Percentiles rank a stretch among this genome's conserved stretches.
These are phyloP conservation scores for Sanderia malayensis DNA, from an alignment of 30 jellyfish, hydroid and myxozoan genomes.

Conservation along the genomic window DNA sequence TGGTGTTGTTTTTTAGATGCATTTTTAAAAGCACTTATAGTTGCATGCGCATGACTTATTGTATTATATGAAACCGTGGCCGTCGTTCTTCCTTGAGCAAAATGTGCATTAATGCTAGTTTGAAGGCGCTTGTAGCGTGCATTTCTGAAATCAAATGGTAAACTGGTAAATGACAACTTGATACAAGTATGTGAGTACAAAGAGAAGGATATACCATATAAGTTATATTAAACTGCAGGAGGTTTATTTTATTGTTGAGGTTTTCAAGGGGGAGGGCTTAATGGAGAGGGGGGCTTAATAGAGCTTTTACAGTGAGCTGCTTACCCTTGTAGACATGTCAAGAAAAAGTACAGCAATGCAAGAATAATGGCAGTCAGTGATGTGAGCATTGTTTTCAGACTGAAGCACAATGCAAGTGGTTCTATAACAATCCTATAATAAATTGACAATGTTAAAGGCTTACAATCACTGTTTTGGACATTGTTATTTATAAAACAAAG, in stretches of 20 bases:
- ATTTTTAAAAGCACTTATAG: constrained; percentile 49
- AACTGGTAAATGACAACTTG: too few relatives aligned
- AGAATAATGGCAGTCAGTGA: constrained; percentile 62
- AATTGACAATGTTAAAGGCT: not conserved
- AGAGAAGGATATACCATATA: too few relatives aligned
- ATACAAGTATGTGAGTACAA: too few relatives aligned
- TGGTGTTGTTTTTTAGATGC: constrained; percentile 32
- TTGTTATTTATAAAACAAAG: too few relatives aligned
- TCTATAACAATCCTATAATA: constrained; percentile 43
- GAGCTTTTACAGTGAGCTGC: too few relatives aligned
- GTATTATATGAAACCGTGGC: constrained; percentile 28
- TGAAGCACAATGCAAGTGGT: constrained; percentile 55
- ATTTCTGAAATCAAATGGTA: constrained; percentile 60
- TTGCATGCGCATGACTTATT: constrained; percentile 40
- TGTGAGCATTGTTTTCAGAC: constrained; percentile 59
- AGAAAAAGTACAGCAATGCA: constrained; percentile 60
- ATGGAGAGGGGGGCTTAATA: too few relatives aligned
- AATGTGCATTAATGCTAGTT: constrained; percentile 55
- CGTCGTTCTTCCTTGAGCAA: constrained; percentile 11
- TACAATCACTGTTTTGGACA: too few relatives aligned
- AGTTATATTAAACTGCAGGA: too few relatives aligned
- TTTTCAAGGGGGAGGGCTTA: too few relatives aligned
- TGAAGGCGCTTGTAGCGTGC: constrained; percentile 73
- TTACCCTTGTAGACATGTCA: constrained; percentile 76
- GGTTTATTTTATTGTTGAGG: too few relatives aligned